phyloP scores from a whole-genome alignment of 2,113 vertebrate species.

The Sinocyclocheilus anshuiensis region DNA sequence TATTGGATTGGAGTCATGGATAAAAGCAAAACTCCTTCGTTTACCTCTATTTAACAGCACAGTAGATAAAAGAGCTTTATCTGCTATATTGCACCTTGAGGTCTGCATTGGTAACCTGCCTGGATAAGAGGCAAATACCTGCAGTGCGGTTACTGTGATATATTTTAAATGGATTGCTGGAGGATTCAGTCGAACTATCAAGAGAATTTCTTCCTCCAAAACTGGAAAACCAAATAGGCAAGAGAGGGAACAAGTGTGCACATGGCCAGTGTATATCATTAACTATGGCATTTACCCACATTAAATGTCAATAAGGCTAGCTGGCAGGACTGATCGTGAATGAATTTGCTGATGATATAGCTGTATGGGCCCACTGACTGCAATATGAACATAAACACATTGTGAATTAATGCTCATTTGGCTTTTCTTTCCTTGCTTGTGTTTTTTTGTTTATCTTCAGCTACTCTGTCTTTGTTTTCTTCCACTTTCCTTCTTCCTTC shows the following conservation, averaged over 20 bases:
- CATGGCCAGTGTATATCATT: conserved; percentile 1
- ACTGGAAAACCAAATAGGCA: not conserved
- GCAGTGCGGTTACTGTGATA: not conserved
- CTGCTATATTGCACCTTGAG: conserved; percentile 22
- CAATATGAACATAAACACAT: not conserved
- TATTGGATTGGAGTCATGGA: not conserved
- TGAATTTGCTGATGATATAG: not conserved
- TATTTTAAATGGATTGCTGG: not conserved
- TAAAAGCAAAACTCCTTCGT: not conserved
- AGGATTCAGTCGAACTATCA: not conserved
- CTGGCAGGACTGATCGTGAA: not conserved
- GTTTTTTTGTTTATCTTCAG: not conserved
- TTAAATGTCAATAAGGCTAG: conserved; percentile 20
- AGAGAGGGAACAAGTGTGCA: not conserved
- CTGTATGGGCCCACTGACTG: not conserved
- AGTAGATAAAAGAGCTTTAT: conserved; percentile 2
- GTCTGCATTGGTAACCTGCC: not conserved
- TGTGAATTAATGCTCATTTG: not conserved
- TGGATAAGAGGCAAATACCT: not conserved
- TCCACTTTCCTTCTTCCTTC: not conserved
- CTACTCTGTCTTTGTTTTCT: not conserved
- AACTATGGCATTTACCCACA: conserved; percentile 9
- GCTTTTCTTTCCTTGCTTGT: not conserved
- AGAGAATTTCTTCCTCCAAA: not conserved
- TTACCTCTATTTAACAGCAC: not conserved